phyloP scores from a whole-genome alignment of 2,113 vertebrate species.

The Cricetomys ansorgei region DNA sequence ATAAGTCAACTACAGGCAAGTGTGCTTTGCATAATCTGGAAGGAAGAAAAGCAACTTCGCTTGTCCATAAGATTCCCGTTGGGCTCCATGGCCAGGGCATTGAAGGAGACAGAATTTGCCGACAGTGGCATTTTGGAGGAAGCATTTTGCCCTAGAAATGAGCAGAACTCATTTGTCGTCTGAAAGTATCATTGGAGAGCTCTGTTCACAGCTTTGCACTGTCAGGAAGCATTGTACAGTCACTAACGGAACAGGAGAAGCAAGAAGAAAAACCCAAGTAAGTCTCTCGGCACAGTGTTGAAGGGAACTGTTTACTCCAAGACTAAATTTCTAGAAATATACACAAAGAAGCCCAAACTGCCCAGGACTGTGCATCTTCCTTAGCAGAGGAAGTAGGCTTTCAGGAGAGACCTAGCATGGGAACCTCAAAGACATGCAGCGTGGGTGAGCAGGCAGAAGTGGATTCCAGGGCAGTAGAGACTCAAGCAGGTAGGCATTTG shows the following conservation, averaged over 20 bases:
- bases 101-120: constrained; percentile 52
- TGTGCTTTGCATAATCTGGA: not conserved
- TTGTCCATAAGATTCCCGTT: constrained; percentile 1
- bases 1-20: not conserved
- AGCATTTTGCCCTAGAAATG: constrained; percentile 60
- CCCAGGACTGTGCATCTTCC: not conserved
- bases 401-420: not conserved
- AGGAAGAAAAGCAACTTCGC: constrained; percentile 8
- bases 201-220: constrained; percentile 44
- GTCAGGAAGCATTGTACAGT: constrained; percentile 39
- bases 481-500: not conserved
- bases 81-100: not conserved
- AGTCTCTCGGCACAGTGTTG: constrained; percentile 3
- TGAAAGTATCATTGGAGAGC: constrained; percentile 59
- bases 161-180: constrained; percentile 64
- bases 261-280: constrained; percentile 44
- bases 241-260: constrained; percentile 49
- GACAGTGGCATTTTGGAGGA: constrained; percentile 68
- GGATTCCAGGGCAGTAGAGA: not conserved
- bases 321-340: constrained; percentile 25
- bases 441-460: not conserved
- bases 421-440: not conserved
- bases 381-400: not conserved
- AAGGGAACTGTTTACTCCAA: constrained; percentile 8
- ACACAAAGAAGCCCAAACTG: not conserved